A percentile compares a stretch with the other conserved stretches of the same genome.
These are phyloP conservation scores for Cephus cinctus DNA, from an alignment of 1,140 invertebrate species.

Conservation along the genomic window DNA sequence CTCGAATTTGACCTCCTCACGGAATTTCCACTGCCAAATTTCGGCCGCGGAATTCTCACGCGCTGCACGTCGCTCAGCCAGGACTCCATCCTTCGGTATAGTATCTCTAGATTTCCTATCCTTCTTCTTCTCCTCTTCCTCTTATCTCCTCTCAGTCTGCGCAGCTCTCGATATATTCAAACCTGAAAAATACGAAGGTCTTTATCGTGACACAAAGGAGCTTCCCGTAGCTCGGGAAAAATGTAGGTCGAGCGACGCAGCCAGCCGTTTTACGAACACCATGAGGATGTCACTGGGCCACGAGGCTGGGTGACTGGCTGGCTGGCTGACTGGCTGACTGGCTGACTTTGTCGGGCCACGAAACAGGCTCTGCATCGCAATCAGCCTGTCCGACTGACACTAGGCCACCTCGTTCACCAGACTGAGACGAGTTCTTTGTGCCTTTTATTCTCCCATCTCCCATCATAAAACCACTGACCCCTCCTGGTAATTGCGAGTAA, in stretches of 20 bases:
- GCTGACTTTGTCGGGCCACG: background rate
- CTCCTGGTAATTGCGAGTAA: no score
- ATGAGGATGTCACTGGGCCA: conserved; percentile 27
- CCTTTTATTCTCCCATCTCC: no score
- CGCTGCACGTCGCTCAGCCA: conserved; percentile 80
- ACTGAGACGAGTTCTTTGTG: no score
- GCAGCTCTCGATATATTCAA: no score
- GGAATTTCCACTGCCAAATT: conserved; percentile 68
- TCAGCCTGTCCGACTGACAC: no score
- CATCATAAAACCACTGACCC: no score
- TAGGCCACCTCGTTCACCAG: no score
- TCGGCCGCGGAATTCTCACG: conserved; percentile 78
- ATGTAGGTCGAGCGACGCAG: background rate
- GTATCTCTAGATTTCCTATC: conserved; percentile 8
- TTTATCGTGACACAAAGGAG: background rate
- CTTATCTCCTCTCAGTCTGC: no score
- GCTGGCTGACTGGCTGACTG: no score
- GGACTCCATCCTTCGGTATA: conserved; percentile 65
- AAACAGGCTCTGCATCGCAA: conserved; percentile 15
- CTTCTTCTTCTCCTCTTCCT: conserved; percentile 1
- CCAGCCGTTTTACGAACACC: conserved; percentile 13
- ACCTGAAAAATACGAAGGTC: background rate
- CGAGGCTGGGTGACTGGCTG: no score
- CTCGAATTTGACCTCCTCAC: conserved; percentile 49
- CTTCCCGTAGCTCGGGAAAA: background rate